A percentile compares a stretch with the other conserved stretches of the same genome.
Conservation (phyloP, 2,113 vertebrate species). For the Cynoglossus semilaevis region DNA sequence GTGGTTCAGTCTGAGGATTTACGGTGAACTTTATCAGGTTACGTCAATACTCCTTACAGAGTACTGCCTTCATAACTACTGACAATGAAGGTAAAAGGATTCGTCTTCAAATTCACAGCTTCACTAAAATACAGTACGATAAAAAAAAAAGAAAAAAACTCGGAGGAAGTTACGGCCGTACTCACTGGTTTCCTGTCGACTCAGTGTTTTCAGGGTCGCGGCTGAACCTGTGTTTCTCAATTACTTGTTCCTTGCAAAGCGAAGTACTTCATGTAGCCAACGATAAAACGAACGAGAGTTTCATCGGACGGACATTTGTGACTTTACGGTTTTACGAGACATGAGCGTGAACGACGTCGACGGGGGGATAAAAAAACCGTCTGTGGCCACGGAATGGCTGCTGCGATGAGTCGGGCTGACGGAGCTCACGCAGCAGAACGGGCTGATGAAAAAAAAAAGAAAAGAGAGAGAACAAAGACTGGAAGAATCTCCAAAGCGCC, state of each 20-base stretch:
- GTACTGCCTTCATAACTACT: neutral
- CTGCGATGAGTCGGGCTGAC: slow-evolving; percentile 32
- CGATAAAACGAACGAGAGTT: slow-evolving; percentile 1
- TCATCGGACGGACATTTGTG: slow-evolving; percentile 17
- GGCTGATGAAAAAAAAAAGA: neutral
- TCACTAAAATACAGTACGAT: neutral
- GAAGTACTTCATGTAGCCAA: neutral
- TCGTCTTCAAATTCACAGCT: neutral
- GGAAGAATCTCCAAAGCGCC: slow-evolving; percentile 26
- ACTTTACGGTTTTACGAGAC: slow-evolving; percentile 20
- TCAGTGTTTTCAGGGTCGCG: slow-evolving; percentile 5
- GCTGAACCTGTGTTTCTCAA: no score
- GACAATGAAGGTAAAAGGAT: neutral
- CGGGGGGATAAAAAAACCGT: slow-evolving; percentile 47
- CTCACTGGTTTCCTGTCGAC: neutral
- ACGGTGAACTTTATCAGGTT: neutral
- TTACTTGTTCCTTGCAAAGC: neutral
- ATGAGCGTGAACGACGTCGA: slow-evolving; percentile 28
- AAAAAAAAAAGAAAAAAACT: neutral
- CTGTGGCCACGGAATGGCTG: slow-evolving; percentile 41
- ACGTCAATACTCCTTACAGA: neutral
- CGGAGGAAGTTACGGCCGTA: neutral
- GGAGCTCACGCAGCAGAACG: slow-evolving; percentile 19
- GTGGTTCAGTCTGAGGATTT: neutral
- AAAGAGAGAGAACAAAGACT: slow-evolving; percentile 18